Evolutionary conservation across 2,888 invertebrate species (phyloP).

Genomic region (Pheosia tremula): DNA sequence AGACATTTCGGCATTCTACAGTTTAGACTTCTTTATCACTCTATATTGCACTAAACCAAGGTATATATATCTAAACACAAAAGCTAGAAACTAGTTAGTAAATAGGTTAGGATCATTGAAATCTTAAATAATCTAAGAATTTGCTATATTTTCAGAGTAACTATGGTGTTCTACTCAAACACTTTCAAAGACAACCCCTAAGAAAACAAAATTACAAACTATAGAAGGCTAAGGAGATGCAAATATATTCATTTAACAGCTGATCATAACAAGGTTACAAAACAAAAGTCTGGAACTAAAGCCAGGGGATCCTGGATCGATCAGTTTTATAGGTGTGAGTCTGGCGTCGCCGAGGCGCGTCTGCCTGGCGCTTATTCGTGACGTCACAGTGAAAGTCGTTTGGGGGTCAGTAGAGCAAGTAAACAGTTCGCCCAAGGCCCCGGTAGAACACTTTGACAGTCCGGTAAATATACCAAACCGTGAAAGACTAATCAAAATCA

Average conservation of each 20-base stretch:
- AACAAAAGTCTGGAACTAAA: background rate
- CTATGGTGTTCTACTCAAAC: too few relatives aligned
- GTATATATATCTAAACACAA: too few relatives aligned
- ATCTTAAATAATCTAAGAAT: too few relatives aligned
- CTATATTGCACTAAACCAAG: too few relatives aligned
- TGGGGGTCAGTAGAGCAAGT: slow-evolving; percentile 60
- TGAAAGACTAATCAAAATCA: too few relatives aligned
- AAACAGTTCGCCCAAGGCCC: slow-evolving; percentile 56
- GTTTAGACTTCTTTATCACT: too few relatives aligned
- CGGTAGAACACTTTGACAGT: slow-evolving; percentile 29
- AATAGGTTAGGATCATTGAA: too few relatives aligned
- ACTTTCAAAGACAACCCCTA: too few relatives aligned
- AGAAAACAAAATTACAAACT: background rate
- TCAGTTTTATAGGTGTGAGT: slow-evolving; percentile 37
- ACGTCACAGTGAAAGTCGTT: slow-evolving; percentile 60
- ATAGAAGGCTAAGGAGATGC: background rate
- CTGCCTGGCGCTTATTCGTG: slow-evolving; percentile 55
- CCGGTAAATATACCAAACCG: slow-evolving; percentile 28
- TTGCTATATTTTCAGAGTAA: too few relatives aligned
- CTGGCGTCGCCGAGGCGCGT: slow-evolving; percentile 50
- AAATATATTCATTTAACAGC: background rate
- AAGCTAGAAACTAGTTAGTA: too few relatives aligned
- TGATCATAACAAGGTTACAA: slow-evolving; percentile 8
- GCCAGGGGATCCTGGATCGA: slow-evolving; percentile 15
- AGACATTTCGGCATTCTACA: background rate